Evolutionary conservation across 2,797 vertebrate genomes (phyloP).

Genomic region (Sebastes dallii): DNA sequence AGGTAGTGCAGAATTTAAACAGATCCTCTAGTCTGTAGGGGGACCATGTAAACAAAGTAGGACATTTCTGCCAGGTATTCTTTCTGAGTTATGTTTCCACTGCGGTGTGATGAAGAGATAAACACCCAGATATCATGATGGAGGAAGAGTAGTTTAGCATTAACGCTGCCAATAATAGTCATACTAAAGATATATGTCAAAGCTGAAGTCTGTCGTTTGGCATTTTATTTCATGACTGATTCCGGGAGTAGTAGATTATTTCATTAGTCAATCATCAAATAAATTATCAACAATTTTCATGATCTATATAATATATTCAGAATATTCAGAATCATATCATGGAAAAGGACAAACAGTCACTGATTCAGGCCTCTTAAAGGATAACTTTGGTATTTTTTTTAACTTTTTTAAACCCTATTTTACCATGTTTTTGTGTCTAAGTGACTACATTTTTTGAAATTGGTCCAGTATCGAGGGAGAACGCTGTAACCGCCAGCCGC

Average conservation of each 20-base stretch:
- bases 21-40: neutral
- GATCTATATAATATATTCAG: no score
- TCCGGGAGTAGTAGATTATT: neutral
- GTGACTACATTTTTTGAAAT: no score
- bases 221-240: neutral
- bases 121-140: neutral
- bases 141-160: neutral
- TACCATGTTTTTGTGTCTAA: no score
- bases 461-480: no score
- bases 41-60: neutral
- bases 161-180: neutral
- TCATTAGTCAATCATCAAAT: neutral
- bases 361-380: no score
- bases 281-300: no score
- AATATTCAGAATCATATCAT: no score
- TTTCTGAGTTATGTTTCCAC: neutral
- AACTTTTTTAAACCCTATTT: no score
- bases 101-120: neutral
- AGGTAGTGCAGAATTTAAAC: neutral
- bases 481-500: no score
- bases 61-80: neutral
- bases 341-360: no score
- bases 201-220: neutral
- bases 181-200: neutral
- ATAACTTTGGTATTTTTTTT: no score